Evolutionary conservation across 2,888 invertebrate species (phyloP).

Genomic region (Harpalus rufipes): DNA sequence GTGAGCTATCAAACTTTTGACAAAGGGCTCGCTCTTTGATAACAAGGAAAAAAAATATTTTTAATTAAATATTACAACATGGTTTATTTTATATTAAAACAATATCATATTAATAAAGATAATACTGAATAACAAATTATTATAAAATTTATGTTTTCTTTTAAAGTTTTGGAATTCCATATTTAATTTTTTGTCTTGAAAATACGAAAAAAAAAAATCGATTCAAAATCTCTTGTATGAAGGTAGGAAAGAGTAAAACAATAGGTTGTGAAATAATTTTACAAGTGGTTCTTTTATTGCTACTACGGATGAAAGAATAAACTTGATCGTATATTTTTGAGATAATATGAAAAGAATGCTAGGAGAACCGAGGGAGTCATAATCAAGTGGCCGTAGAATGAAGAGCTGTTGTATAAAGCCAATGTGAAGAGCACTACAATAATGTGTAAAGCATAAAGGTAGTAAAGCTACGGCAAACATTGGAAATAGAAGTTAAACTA

Average conservation of each 20-base stretch:
- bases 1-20: too few relatives aligned
- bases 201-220: too few relatives aligned
- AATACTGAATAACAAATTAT: too few relatives aligned
- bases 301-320: conserved; percentile 34
- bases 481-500: not conserved
- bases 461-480: not conserved
- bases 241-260: not conserved
- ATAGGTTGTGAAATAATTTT: conserved; percentile 11
- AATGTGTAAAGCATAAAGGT: conserved; percentile 26
- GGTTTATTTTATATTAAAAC: too few relatives aligned
- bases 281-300: conserved; percentile 32
- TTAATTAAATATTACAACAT: too few relatives aligned
- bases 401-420: conserved; percentile 51
- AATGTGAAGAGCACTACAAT: conserved; percentile 47
- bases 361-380: conserved; percentile 41
- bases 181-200: too few relatives aligned
- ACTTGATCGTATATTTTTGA: conserved; percentile 37
- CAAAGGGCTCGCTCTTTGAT: too few relatives aligned
- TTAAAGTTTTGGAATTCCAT: too few relatives aligned
- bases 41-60: too few relatives aligned
- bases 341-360: conserved; percentile 45
- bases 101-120: too few relatives aligned
- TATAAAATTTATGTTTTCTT: too few relatives aligned
- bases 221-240: not conserved
- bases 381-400: conserved; percentile 43